Evolutionary conservation across 2,888 invertebrate species (phyloP), one percentile per base, ranked within the genome.

Genomic region (Germaria angustata): DNA sequence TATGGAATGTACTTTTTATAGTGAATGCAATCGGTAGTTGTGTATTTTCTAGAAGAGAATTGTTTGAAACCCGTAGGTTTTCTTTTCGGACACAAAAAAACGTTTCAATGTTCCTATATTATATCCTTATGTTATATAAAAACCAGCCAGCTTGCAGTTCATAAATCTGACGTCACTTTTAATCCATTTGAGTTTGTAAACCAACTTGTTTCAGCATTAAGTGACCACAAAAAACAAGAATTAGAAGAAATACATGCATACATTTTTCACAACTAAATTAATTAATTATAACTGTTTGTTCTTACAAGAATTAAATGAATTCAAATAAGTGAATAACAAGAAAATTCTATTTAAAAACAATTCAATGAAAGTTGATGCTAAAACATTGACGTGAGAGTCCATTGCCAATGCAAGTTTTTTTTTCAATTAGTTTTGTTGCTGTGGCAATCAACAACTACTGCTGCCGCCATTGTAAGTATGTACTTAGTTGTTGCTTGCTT

Each of bases 301-400:
- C 4, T 55, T n/a, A 39, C 24, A 57, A 13, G 24, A 73, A 78
- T 73, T 81, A 65, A 69, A 78, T 78, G 51, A 73, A 13, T 28
- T 39, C 17, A 39, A 17, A 68, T 20, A 53, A 44, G 22, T 32
- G 32, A 53, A 34, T 17, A 81, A 72, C 66, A 61, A 72, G 34
- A 81, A 65, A 28, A 55, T 46, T 57, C 28, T 49, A 80, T 66
- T 46, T 63, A 55, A 53, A 71, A 76, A 65, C 46, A 61, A 75
- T 59, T 71, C 82, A 82, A 82, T 61, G 79, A 82, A 82, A 82
- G 82, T 82, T 79, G 71, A 71, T 76, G 66, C 39, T 71, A 11
- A 72, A 66, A 49, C 78, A 81, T 69, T 55, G 63, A 78, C 77
- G 77, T 73, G 68, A 65, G 71, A 79, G 65, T 79, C 79, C 82